Evolutionary conservation across 2,888 invertebrate species (phyloP), one percentile per base, ranked within the genome.

Genomic region (Schrankia costaestrigalis): DNA sequence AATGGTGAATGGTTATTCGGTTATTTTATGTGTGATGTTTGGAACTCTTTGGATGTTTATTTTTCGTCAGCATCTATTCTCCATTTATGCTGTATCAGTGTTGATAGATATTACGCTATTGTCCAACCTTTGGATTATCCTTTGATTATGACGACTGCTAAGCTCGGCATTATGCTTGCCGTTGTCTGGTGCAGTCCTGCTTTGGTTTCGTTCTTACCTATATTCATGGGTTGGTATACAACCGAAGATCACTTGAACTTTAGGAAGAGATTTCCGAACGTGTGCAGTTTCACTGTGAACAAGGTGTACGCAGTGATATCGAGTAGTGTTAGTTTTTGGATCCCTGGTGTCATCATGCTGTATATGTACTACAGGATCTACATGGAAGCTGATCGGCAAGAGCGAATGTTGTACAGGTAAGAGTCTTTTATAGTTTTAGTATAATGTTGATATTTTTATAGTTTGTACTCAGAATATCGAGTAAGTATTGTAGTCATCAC

Each of bases 21-120:
- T 0, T 93, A 93, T 61, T 94, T 95, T 66, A 95, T 97, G 94
- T 97, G 97, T 78, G 97, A 97, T 77, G 95, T 97, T 9, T 98
- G 97, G 95, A 98, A 97, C 78, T 96, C 97, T 1, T 89, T 97
- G 55, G 98, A 98, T 76, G 98, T 98, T 1, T 96, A 97, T 69
- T 98, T 97, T 74, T 96, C 94, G 56, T 97, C 94, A 1, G 97
- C 97, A 0, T 97, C 97, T 8, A 97, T 98, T 36, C 89, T 98
- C 11, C 97, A 98, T 81, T 82, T 98, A 33, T 97, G 97, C 75
- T 98, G 97, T 77, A 98, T 95, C 61, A 94, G 94, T 56, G 95
- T 95, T 15, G 95, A 95, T 66, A 90, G 95, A 58, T 97, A 96
- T 71, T 97, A 95, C 75, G 97, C 97, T 3, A 97, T 98, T 41